A percentile compares a stretch with the other conserved stretches of the same genome.
These are phyloP conservation scores for Napeogenes inachia DNA, from an alignment of 2,888 invertebrate species.

Conservation along the genomic window DNA sequence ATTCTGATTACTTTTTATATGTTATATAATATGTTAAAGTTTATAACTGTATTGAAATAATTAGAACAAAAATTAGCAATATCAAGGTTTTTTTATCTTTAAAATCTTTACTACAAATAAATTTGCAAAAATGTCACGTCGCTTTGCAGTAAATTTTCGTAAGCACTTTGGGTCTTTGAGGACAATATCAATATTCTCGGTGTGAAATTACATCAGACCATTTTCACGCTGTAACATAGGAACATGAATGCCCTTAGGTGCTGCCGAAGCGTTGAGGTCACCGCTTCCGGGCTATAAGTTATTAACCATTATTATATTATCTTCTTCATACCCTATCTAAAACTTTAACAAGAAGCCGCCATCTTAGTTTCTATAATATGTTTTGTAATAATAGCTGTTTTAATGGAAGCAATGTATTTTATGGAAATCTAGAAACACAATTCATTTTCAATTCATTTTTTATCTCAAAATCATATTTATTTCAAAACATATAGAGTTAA, in stretches of 20 bases:
- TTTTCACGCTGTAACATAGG: constrained; percentile 4
- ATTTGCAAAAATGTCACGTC: background rate
- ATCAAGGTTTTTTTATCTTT: background rate
- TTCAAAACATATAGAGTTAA: too few relatives aligned
- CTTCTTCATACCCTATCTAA: background rate
- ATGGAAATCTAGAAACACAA: too few relatives aligned
- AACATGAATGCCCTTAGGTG: background rate
- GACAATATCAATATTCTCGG: background rate
- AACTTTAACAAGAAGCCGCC: background rate
- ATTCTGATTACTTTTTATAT: too few relatives aligned
- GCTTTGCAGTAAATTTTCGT: background rate
- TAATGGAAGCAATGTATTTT: too few relatives aligned
- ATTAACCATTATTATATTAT: constrained; percentile 4
- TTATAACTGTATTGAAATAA: too few relatives aligned
- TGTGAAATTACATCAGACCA: constrained; percentile 6
- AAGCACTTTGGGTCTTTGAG: constrained; percentile 1
- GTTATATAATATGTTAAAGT: too few relatives aligned
- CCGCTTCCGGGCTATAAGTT: constrained; percentile 1
- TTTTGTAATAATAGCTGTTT: too few relatives aligned
- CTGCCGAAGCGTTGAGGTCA: background rate
- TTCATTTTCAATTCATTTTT: too few relatives aligned
- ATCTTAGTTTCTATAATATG: too few relatives aligned
- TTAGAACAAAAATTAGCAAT: too few relatives aligned
- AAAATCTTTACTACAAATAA: background rate
- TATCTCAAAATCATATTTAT: too few relatives aligned